These are phyloP conservation scores for Pygmarrhopalites habei DNA, from an alignment of 1,140 invertebrate genomes.

Conservation along the genomic window DNA sequence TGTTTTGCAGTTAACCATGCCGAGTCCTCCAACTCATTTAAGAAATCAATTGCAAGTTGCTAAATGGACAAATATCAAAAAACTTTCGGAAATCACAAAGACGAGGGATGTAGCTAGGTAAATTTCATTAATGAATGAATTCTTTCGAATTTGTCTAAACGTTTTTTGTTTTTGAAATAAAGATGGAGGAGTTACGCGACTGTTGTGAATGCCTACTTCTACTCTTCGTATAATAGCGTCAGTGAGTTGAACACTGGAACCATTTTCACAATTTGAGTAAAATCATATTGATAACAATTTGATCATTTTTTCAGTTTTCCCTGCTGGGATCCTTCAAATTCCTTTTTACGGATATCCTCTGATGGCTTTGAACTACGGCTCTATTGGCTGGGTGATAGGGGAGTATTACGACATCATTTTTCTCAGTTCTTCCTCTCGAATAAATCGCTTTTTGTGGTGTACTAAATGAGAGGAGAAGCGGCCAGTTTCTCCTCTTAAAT, in stretches of 20 bases:
- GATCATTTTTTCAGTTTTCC: constrained; percentile 56
- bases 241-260: background rate
- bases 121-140: background rate
- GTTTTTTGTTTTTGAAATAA: background rate
- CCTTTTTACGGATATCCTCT: constrained; percentile 56
- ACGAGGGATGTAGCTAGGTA: constrained; percentile 1
- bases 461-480: too few species aligned
- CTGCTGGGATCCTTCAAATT: constrained; percentile 62
- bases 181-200: constrained; percentile 27
- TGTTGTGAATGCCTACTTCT: constrained; percentile 29
- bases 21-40: constrained; percentile 8
- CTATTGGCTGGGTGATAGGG: constrained; percentile 34
- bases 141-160: background rate
- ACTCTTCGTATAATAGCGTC: constrained; percentile 24
- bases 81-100: background rate
- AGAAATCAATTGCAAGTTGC: background rate
- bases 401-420: too few species aligned
- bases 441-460: too few species aligned
- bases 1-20: background rate
- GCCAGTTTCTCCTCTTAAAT: too few species aligned
- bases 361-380: constrained; percentile 35
- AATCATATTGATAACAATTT: constrained; percentile 20
- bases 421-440: too few species aligned
- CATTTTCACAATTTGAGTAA: background rate
- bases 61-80: background rate